Evolutionary conservation across 2,113 vertebrate species (phyloP).

Genomic region (Donacobius atricapilla): DNA sequence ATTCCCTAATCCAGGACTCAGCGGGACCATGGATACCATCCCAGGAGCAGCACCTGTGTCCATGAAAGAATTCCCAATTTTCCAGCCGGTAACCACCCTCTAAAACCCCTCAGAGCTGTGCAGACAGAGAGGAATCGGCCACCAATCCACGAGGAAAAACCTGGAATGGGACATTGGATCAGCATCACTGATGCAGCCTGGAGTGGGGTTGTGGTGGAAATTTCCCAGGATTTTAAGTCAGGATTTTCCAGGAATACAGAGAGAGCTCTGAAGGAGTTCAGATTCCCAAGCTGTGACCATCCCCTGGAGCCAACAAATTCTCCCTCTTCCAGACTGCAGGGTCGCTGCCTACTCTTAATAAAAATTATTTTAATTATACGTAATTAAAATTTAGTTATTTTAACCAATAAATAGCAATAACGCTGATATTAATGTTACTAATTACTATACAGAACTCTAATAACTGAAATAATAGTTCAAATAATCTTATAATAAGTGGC

Average conservation of each 20-base stretch:
- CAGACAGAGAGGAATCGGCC: not conserved
- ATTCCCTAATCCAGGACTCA: not conserved
- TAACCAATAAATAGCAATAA: no score
- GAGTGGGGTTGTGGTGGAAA: not conserved
- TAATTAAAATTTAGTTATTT: no score
- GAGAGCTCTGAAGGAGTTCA: not conserved
- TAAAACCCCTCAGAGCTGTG: not conserved
- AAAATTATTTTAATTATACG: not conserved
- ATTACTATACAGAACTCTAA: not conserved
- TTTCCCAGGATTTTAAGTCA: not conserved
- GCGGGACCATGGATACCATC: not conserved
- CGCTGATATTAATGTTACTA: no score
- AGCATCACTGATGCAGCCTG: not conserved
- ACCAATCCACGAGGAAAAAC: accelerated
- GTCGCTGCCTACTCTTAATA: not conserved
- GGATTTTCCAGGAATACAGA: not conserved
- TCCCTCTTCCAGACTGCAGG: not conserved
- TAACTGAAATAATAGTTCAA: not conserved
- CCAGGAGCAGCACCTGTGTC: accelerated
- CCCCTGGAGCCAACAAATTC: not conserved
- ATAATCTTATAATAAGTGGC: not conserved
- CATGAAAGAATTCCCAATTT: not conserved
- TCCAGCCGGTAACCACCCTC: not conserved
- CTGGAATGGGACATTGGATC: not conserved
- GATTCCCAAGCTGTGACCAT: not conserved